Base-by-base conservation (phyloP, 1,140 invertebrate genomes). In the Philotrypesis tridentata region DNA sequence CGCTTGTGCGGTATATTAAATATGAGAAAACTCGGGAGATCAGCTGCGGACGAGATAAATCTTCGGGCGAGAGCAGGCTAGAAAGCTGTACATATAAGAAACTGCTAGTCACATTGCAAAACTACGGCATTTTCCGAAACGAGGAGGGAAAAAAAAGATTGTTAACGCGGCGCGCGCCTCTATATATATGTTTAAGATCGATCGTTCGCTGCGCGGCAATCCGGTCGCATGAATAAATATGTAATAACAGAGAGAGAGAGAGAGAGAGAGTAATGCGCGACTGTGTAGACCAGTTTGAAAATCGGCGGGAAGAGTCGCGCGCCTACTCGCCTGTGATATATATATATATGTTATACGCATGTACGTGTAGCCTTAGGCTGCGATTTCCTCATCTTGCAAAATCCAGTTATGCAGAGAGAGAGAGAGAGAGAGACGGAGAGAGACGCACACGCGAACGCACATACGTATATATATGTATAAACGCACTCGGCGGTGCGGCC, bases 361-460 rank as follows among this genome's bases (percentile, higher is more conserved):
- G 63, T 29, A 65, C 17, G 17, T 21, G 48, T 55, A 65, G 63
- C 27, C 27, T 65, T 65, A 65, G 63, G n/a, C 31, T 43, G 65
- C 0, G 40, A 83, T 77, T 85, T 85, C 84, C 82, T 85, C 43
- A 68, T 84, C 80, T 80, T 83, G 60, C 82, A 83, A 84, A 84
- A 85, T 76, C 27, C 27, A 21, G 17, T 61, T 61, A 63, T 72
- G n/a, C n/a, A n/a, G n/a, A n/a, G n/a, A n/a, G n/a, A n/a, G n/a
- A n/a, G n/a, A n/a, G n/a, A n/a, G n/a, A n/a, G n/a, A n/a, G n/a
- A n/a, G n/a, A n/a, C n/a, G n/a, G n/a, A n/a, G n/a, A n/a, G n/a
- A n/a, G n/a, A n/a, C n/a, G n/a, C n/a, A n/a, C n/a, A n/a, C n/a
- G n/a, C n/a, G n/a, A n/a, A n/a, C n/a, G n/a, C n/a, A n/a, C n/a